A percentile compares a stretch with the other conserved stretches of the same genome.
These are phyloP conservation scores for Lepidostoma basale DNA, from an alignment of 1,140 invertebrate genomes.

Conservation along the genomic window DNA sequence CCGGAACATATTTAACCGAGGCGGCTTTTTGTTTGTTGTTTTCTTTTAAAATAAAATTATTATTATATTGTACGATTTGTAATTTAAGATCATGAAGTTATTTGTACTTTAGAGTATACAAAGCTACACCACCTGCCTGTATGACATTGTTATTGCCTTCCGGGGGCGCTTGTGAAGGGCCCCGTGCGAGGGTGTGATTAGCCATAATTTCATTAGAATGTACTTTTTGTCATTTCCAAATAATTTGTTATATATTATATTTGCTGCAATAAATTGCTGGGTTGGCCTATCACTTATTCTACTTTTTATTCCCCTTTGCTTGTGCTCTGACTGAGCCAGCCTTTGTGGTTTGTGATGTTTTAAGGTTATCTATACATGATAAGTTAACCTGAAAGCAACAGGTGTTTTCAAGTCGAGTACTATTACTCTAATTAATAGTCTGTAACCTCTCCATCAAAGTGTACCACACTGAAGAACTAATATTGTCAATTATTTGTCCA, in stretches of 20 bases:
- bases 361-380: neutral
- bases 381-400: neutral
- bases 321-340: neutral
- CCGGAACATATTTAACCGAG: conserved; percentile 6
- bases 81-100: conserved; percentile 6
- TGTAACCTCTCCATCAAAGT: too few relatives aligned
- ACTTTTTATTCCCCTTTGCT: conserved; percentile 15
- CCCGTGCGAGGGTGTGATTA: neutral
- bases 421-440: too few relatives aligned
- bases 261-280: conserved; percentile 43
- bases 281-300: conserved; percentile 37
- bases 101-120: conserved; percentile 19
- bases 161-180: conserved; percentile 1
- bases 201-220: conserved; percentile 23
- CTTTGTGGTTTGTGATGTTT: neutral
- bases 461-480: too few relatives aligned
- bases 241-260: conserved; percentile 36
- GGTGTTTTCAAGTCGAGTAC: neutral
- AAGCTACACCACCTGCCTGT: conserved; percentile 25
- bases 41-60: conserved; percentile 20
- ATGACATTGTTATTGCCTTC: conserved; percentile 17
- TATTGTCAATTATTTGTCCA: too few relatives aligned
- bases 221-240: conserved; percentile 34
- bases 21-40: conserved; percentile 17
- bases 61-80: conserved; percentile 12